These are phyloP conservation scores for Strigamia transsilvanica DNA, from an alignment of 2,888 invertebrate species.

Conservation along the genomic window DNA sequence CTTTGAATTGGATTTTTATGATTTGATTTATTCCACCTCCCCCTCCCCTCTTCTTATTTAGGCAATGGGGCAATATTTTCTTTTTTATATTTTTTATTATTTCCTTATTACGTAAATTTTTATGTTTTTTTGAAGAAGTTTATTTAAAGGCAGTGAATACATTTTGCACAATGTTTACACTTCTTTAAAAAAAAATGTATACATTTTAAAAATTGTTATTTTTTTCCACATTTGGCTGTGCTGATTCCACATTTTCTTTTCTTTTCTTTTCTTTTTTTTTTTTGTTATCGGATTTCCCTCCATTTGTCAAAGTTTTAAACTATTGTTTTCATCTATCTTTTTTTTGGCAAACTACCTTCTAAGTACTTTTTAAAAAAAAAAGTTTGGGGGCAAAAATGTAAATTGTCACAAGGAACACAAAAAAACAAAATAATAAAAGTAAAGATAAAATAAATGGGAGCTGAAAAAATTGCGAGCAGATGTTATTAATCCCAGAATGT, in stretches of 20 bases:
- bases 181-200: not conserved
- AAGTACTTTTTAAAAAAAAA: not conserved
- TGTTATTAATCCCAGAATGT: slow-evolving; percentile 13
- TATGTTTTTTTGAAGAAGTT: too few relatives aligned
- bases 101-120: too few relatives aligned
- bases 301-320: slow-evolving; percentile 28
- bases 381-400: not conserved
- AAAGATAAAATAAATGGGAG: not conserved
- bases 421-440: slow-evolving; percentile 44
- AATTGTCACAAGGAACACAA: slow-evolving; percentile 11
- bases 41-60: not conserved
- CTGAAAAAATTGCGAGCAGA: slow-evolving; percentile 17
- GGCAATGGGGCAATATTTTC: not conserved
- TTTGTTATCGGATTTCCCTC: slow-evolving; percentile 9
- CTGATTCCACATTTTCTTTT: slow-evolving; percentile 23
- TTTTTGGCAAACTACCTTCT: slow-evolving; percentile 29
- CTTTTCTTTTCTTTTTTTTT: slow-evolving; percentile 31
- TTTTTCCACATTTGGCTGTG: slow-evolving; percentile 51
- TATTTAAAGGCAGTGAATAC: not conserved
- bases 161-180: not conserved
- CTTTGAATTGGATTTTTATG: too few relatives aligned
- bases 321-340: slow-evolving; percentile 37
- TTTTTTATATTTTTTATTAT: not conserved
- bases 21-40: too few relatives aligned
- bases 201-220: not conserved